Evolutionary conservation across 92 coral and sea anemone species (phyloP), one percentile per base, ranked within the genome.

Genomic region (Porites rus): DNA sequence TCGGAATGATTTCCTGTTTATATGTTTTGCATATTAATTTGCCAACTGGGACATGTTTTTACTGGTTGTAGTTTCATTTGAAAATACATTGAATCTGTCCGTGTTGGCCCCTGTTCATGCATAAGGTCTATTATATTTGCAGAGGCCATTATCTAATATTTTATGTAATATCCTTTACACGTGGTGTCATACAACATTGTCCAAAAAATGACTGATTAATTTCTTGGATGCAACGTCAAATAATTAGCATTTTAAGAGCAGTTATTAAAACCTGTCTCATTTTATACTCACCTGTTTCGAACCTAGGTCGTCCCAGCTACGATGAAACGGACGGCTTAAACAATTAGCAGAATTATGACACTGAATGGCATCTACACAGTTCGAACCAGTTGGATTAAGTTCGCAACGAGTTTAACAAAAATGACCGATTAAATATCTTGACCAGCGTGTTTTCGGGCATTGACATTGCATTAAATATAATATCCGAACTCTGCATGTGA

Each of bases 361-460:
- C 16, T 21, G 24, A 14, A 16, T n/a, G 16, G 19, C 12, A 12
- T n/a, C 19, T 17, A 28, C 2, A n/a, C 54, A 77, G 83, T 78
- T 78, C 83, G 83, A 78, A 78, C 83, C 83, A n/a, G 46, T 13
- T 10, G 0, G 62, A 14, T 78, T 69, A 46, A 78, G 46, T 21
- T 67, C 24, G 38, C 72, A 19, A 25, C 24, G 72, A 67, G 11
- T 67, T 21, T 22, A 25, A 25, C 50, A 67, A 67, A 67, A 6
- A 1, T 24, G 4, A 1, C 50, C 24, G 11, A 67, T 17, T 10
- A 67, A 67, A 22, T 9, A 21, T 67, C 72, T 24, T 10, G 11
- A 56, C 61, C 61, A 14, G 17, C 61, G 16, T 56, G 61, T 10
- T 56, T 12, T 56, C 61, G 61, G 16, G 16, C 61, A 56, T 38